Evolutionary conservation across 2,113 vertebrate genomes (phyloP), one percentile per base, ranked within the genome.

Genomic region (Gymnarchus niloticus): DNA sequence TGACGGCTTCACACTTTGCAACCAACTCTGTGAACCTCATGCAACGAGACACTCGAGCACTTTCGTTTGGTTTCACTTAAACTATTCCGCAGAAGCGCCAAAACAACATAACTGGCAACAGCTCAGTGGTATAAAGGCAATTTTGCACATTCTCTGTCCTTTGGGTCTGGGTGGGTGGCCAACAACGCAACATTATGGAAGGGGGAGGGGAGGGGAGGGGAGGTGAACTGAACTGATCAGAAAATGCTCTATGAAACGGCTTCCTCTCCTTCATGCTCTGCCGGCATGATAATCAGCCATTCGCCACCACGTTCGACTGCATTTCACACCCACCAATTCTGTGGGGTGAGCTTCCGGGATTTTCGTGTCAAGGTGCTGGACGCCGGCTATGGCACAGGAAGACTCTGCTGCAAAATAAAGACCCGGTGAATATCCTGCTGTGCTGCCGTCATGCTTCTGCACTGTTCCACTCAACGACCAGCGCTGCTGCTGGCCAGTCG

Each of bases 301-400:
- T 92, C 89, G 89, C 65, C 81, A 86, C 37, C 8, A 54, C 86
- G 88, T 89, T 91, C 89, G 90, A 91, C 90, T 90, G 86, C 80
- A 88, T 93, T 92, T 93, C 92, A 92, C 86, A 89, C 90, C 90
- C 87, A 87, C 89, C 87, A 86, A n/a, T 78, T 59, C 82, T 21
- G 88, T 88, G 88, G 85, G 80, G 89, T 44, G 89, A 69, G 88
- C 87, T 88, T 87, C 56, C 84, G 82, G 86, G 61, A n/a, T n/a
- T 88, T 91, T 90, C 83, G 87, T 85, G 37, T 73, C 86, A 89
- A 91, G 87, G 54, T 1, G 81, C 84, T 89, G 90, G 25, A 49
- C 80, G 7, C 12, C 3, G 28, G 49, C 56, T 25, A 56, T 54
- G n/a, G 80, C 51, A 82, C 49, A 76, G 69, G 19, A 78, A 48